A percentile compares a stretch with the other conserved stretches of the same genome.
Evolutionary conservation across 2,888 invertebrate species (phyloP).

Genomic region (Cheiracanthium punctorium): DNA sequence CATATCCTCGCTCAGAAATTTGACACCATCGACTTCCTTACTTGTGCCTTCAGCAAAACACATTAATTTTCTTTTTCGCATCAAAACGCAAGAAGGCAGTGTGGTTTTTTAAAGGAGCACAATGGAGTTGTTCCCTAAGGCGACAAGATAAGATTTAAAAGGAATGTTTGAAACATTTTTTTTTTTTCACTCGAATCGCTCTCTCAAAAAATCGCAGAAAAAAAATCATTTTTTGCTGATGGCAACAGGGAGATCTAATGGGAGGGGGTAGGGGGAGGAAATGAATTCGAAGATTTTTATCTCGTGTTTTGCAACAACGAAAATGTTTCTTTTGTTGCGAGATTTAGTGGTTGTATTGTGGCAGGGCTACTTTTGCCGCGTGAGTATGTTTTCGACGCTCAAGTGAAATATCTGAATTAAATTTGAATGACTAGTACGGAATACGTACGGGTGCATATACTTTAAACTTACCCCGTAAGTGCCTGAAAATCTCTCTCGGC

Average conservation of each 20-base stretch:
- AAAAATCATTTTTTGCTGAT: not conserved
- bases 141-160: slow-evolving; percentile 17
- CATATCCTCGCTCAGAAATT: not conserved
- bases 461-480: too few species aligned
- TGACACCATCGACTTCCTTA: not conserved
- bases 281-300: not conserved
- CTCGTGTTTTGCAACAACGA: not conserved
- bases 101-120: not conserved
- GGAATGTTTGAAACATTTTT: slow-evolving; percentile 2
- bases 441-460: too few species aligned
- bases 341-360: not conserved
- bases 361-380: not conserved
- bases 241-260: slow-evolving; percentile 5
- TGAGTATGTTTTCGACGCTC: too few species aligned
- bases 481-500: too few species aligned
- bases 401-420: too few species aligned
- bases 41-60: slow-evolving; percentile 1
- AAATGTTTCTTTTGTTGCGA: not conserved
- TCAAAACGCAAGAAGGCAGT: not conserved
- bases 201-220: slow-evolving; percentile 1
- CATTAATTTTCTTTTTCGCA: slow-evolving; percentile 2
- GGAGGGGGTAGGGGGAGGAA: not conserved
- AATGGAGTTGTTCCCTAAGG: not conserved
- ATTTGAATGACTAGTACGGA: too few species aligned
- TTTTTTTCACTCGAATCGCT: not conserved